Conservation (phyloP, 2,797 vertebrate genomes). For the Poeciliopsis paucimaculata region DNA sequence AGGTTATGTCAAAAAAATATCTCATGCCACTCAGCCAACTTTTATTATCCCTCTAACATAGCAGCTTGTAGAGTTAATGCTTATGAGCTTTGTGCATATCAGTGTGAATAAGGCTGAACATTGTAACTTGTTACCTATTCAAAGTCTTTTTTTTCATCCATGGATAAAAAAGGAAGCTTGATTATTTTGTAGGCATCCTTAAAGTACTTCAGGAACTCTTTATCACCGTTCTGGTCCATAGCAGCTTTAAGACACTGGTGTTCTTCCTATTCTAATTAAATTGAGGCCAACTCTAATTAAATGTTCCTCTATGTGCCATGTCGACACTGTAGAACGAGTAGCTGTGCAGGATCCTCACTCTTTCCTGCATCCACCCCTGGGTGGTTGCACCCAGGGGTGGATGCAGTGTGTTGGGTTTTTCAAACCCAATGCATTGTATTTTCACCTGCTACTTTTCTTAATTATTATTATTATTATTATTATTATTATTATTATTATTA, state of each 20-base stretch:
- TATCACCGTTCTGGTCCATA: conserved; percentile 31
- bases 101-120: conserved; percentile 12
- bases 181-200: conserved; percentile 3
- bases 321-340: conserved; percentile 61
- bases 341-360: conserved; percentile 38
- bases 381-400: no score
- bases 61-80: conserved; percentile 21
- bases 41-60: conserved; percentile 36
- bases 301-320: conserved; percentile 53
- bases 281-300: conserved; percentile 45
- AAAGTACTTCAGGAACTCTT: conserved; percentile 11
- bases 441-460: conserved; percentile 8
- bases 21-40: conserved; percentile 34
- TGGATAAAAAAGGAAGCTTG: conserved; percentile 32
- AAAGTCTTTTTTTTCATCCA: conserved; percentile 34
- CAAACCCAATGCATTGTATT: conserved; percentile 16
- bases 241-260: conserved; percentile 11
- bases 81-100: conserved; percentile 22
- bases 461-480: not conserved
- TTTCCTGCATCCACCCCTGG: conserved; percentile 14
- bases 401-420: no score
- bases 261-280: conserved; percentile 46
- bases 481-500: no score
- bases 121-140: conserved; percentile 33
- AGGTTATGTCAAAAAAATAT: conserved; percentile 32